A percentile compares a stretch with the other conserved stretches of the same genome.
phyloP scores from a whole-genome alignment of 2,888 invertebrate genomes.

The Drosophila prolongata region DNA sequence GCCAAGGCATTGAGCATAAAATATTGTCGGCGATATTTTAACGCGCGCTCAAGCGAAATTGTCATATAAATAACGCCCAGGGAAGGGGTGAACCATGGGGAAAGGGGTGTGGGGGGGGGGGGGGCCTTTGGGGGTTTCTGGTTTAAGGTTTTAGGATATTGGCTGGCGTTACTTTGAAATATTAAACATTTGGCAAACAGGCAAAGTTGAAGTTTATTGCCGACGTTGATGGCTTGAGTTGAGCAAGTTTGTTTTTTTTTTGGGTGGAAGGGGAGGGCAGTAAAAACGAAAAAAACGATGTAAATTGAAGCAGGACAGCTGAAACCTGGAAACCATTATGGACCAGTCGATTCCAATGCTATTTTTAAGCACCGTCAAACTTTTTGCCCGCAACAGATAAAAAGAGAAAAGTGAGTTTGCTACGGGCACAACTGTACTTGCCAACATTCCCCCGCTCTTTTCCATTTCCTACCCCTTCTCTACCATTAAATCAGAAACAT shows the following conservation, averaged over 20 bases:
- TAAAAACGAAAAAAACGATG: slow-evolving; percentile 16
- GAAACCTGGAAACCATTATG: slow-evolving; percentile 49
- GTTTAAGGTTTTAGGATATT: slow-evolving; percentile 57
- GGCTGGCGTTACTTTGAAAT: slow-evolving; percentile 74
- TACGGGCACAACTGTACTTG: slow-evolving; percentile 36
- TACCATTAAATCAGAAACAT: slow-evolving; percentile 74
- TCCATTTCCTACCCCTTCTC: slow-evolving; percentile 36
- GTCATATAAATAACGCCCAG: slow-evolving; percentile 77
- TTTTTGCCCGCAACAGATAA: slow-evolving; percentile 41
- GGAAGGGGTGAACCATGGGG: neutral
- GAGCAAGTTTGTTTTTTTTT: slow-evolving; percentile 2
- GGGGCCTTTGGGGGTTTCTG: slow-evolving; percentile 7
- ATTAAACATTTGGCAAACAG: slow-evolving; percentile 75
- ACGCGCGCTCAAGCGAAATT: slow-evolving; percentile 78
- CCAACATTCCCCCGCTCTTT: neutral
- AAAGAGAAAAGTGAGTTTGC: slow-evolving; percentile 23
- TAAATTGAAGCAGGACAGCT: slow-evolving; percentile 64
- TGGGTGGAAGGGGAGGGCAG: neutral
- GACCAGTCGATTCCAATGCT: slow-evolving; percentile 33
- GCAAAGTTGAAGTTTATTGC: slow-evolving; percentile 74
- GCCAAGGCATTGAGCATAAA: slow-evolving; percentile 73
- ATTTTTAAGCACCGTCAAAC: slow-evolving; percentile 33
- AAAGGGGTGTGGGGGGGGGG: too few species aligned
- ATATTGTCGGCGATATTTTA: slow-evolving; percentile 81
- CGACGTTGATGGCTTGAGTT: slow-evolving; percentile 42